A percentile compares a stretch with the other conserved stretches of the same genome.
phyloP scores from a whole-genome alignment of 2,797 vertebrate genomes.

The Pelodytes ibericus region DNA sequence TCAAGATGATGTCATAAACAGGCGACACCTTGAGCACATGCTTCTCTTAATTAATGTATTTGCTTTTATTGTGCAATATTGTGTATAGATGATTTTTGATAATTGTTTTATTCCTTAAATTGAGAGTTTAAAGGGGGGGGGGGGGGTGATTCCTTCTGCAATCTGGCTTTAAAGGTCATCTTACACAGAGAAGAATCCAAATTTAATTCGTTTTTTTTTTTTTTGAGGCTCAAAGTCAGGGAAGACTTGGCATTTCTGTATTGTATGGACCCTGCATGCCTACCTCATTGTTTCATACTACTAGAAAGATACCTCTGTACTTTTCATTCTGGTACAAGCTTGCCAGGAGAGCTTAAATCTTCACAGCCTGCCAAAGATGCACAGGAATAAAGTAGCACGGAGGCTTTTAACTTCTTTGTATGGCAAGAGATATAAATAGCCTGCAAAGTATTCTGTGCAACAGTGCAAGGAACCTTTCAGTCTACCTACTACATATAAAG shows the following conservation, averaged over 20 bases:
- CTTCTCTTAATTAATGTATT: too few species aligned
- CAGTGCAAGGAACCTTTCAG: slow-evolving; percentile 8
- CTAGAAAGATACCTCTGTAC: neutral
- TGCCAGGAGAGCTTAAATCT: slow-evolving; percentile 5
- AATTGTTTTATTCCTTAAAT: too few species aligned
- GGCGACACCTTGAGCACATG: too few species aligned
- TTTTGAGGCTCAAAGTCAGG: neutral
- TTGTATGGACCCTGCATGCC: neutral
- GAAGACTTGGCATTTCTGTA: neutral
- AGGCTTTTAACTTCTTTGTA: slow-evolving; percentile 15
- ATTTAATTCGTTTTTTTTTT: slow-evolving; percentile 5
- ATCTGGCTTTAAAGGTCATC: neutral
- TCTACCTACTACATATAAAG: neutral
- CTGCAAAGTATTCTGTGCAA: neutral
- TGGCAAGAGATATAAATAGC: slow-evolving; percentile 32
- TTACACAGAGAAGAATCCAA: neutral
- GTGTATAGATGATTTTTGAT: too few species aligned
- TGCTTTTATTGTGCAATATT: too few species aligned
- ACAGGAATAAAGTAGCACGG: neutral
- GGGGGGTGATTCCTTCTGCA: neutral
- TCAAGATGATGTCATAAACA: too few species aligned
- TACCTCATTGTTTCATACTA: neutral
- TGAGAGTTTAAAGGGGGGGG: neutral
- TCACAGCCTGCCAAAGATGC: slow-evolving; percentile 19
- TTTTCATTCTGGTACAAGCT: neutral